Evolutionary conservation across 2,888 invertebrate genomes (phyloP), one percentile per base, ranked within the genome.

Genomic region (Argyresthia goedartella): DNA sequence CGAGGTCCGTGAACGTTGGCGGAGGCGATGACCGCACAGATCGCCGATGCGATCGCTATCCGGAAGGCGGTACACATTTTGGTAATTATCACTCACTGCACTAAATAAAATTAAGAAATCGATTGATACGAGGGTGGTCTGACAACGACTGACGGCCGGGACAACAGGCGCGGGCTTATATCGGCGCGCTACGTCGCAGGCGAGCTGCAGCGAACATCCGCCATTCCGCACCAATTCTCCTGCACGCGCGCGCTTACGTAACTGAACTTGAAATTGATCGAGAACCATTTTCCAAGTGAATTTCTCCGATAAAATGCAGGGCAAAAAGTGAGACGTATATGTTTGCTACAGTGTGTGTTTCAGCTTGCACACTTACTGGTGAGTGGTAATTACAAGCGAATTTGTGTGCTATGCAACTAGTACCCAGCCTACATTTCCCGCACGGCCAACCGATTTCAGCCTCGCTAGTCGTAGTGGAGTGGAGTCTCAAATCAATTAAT

Each of bases 211-310:
- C 81, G 77, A 80, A 82, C 84, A 87, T 87, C 87, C 87, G 87
- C 85, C 76, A 86, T 87, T 87, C 87, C 84, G 87, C 87, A 85
- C 87, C 76, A 85, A 76, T 87, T 87, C 87, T 77, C 77, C 71
- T 65, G 76, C 84, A 85, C 82, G 81, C 84, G 79, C 69, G 73
- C 86, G 6, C 25, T 87, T 87, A 87, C 64, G 82, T 87, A 87
- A 87, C 81, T 84, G 86, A 86, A 87, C 87, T 87, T 87, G 85
- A 87, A 86, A 80, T 86, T 85, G 76, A 81, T 82, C 78, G 71
- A 81, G 81, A 84, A 84, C 76, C 73, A 79, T 86, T 87, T 87
- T 86, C 86, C 82, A 87, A 82, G 78, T 73, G 75, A 86, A 86
- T 87, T 87, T 87, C 87, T 85, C 87, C 85, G 66, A 82, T 84